phyloP scores from a whole-genome alignment of 2,113 vertebrate genomes.

The Suricata suricatta region DNA sequence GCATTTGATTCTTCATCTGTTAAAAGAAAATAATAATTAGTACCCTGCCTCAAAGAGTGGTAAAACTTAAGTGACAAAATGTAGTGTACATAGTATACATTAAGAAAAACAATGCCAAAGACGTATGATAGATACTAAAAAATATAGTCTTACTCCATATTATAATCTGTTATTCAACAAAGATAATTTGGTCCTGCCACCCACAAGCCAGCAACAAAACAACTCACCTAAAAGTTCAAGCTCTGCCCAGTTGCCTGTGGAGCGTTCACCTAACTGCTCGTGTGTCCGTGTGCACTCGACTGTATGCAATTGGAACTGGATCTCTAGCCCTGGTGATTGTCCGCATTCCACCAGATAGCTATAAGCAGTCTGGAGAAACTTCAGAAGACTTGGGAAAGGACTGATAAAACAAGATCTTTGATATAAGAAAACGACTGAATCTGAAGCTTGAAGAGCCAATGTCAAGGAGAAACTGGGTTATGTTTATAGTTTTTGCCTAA shows the following conservation, averaged over 20 bases:
- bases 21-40: constrained; percentile 17
- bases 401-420: neutral
- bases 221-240: neutral
- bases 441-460: neutral
- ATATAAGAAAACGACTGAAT: neutral
- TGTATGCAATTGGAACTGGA: neutral
- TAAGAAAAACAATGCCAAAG: neutral
- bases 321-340: neutral
- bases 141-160: neutral
- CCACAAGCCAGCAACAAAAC: neutral
- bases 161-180: neutral
- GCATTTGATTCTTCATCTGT: neutral
- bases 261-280: neutral
- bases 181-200: neutral
- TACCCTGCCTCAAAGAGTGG: neutral
- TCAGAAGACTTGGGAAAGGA: neutral
- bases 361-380: neutral
- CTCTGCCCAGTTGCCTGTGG: neutral
- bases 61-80: neutral
- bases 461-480: neutral
- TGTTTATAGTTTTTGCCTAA: neutral
- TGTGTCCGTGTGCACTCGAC: accelerated
- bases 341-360: neutral
- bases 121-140: neutral
- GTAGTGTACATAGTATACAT: neutral